These are phyloP conservation scores for Macropodus opercularis DNA, from an alignment of 2,797 vertebrate genomes.

Conservation along the genomic window DNA sequence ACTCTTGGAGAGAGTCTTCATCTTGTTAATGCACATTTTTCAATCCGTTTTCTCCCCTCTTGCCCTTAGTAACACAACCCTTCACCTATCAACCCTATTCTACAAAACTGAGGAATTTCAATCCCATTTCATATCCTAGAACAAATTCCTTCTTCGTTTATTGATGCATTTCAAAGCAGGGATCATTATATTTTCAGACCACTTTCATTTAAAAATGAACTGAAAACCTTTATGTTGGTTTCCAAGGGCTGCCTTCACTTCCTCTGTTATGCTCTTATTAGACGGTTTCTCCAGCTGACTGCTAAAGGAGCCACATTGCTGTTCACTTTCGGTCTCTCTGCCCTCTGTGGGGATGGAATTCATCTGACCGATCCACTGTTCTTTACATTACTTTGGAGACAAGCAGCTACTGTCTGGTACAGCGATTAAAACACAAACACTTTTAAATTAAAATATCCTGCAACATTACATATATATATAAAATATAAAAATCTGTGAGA, in stretches of 20 bases:
- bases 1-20: constrained; percentile 43
- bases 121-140: constrained; percentile 74
- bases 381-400: constrained; percentile 76
- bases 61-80: constrained; percentile 46
- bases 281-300: constrained; percentile 89
- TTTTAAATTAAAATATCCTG: constrained; percentile 77
- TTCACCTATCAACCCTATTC: constrained; percentile 59
- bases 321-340: constrained; percentile 93
- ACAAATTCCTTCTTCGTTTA: constrained; percentile 88
- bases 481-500: no score
- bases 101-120: constrained; percentile 75
- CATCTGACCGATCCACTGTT: constrained; percentile 83
- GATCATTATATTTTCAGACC: constrained; percentile 93
- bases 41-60: constrained; percentile 60
- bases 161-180: constrained; percentile 90
- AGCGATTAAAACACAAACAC: constrained; percentile 82
- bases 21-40: constrained; percentile 47
- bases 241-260: constrained; percentile 88
- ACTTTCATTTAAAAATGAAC: constrained; percentile 92
- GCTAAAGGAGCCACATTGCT: constrained; percentile 91
- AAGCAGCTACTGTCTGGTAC: constrained; percentile 64
- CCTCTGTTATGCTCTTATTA: constrained; percentile 94
- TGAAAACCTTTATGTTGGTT: constrained; percentile 89
- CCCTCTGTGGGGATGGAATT: constrained; percentile 92
- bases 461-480: no score